These are phyloP conservation scores for Nomada ferruginata DNA, from an alignment of 2,888 invertebrate genomes.

Conservation along the genomic window DNA sequence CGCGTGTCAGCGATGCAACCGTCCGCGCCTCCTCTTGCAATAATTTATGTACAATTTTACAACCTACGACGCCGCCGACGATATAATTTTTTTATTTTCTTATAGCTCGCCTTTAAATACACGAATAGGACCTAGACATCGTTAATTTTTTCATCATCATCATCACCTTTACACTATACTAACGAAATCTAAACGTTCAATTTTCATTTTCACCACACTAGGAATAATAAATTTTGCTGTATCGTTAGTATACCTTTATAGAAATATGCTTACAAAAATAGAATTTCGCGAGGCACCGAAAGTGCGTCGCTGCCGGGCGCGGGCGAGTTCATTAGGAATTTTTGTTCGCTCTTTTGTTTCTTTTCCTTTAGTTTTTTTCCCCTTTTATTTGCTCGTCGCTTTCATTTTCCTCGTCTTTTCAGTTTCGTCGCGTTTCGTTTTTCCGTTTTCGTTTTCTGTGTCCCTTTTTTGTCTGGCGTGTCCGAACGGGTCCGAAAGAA, in stretches of 20 bases:
- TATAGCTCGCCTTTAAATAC: constrained; percentile 80
- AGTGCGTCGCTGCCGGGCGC: constrained; percentile 80
- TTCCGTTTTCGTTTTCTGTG: constrained; percentile 7
- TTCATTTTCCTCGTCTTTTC: constrained; percentile 18
- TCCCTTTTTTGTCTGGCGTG: constrained; percentile 15
- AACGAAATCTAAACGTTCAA: constrained; percentile 85
- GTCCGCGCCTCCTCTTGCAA: constrained; percentile 86
- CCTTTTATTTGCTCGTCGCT: constrained; percentile 25
- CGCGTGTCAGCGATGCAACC: constrained; percentile 81
- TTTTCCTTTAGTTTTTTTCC: constrained; percentile 5
- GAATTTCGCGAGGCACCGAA: constrained; percentile 84
- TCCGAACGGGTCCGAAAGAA: constrained; percentile 55
- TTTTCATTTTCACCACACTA: constrained; percentile 84
- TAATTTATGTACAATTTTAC: constrained; percentile 87
- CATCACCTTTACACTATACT: constrained; percentile 83
- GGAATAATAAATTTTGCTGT: constrained; percentile 84
- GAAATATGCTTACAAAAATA: constrained; percentile 85
- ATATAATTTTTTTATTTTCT: constrained; percentile 82
- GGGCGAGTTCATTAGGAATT: constrained; percentile 77
- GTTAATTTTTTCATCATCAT: constrained; percentile 79
- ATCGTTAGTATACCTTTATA: constrained; percentile 84
- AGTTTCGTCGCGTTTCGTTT: constrained; percentile 8
- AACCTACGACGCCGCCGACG: constrained; percentile 84
- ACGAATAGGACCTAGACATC: constrained; percentile 85
- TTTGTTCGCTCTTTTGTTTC: constrained; percentile 52